Conservation (phyloP, 2,113 vertebrate species). For the Bolborhynchus lineola region DNA sequence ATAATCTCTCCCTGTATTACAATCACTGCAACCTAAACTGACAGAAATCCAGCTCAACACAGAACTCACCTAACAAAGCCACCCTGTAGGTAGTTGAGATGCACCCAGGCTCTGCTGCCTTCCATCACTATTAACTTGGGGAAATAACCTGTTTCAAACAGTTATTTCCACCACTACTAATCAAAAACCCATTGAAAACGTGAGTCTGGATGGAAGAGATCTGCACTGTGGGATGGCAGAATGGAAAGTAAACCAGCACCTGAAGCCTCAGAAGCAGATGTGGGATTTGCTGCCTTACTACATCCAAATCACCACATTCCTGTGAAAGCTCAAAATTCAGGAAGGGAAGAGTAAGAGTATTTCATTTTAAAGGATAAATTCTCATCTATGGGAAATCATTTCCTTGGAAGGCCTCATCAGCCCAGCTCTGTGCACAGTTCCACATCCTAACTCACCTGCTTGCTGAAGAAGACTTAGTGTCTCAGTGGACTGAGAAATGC, state of each 20-base stretch:
- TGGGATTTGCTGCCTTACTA: background rate
- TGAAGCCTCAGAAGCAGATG: background rate
- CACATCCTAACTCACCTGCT: background rate
- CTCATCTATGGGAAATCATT: background rate
- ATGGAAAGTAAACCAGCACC: background rate
- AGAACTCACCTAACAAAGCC: background rate
- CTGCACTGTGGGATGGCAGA: background rate
- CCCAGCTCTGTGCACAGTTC: background rate
- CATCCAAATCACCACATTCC: background rate
- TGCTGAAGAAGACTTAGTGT: too few relatives aligned
- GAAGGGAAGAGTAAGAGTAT: background rate
- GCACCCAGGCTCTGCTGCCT: background rate
- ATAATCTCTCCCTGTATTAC: background rate
- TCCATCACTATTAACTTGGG: background rate
- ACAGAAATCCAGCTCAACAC: background rate
- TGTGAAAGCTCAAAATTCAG: background rate
- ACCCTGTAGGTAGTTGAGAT: background rate
- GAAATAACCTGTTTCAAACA: background rate
- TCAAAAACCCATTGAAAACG: background rate
- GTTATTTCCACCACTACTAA: background rate
- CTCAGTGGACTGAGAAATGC: background rate
- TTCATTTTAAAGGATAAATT: background rate
- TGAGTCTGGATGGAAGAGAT: background rate
- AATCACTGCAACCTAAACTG: background rate
- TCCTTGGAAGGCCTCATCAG: background rate